Percentiles rank a stretch among this genome's conserved stretches.
Conservation (phyloP, 2,113 vertebrate genomes). For the Macquaria australasica region DNA sequence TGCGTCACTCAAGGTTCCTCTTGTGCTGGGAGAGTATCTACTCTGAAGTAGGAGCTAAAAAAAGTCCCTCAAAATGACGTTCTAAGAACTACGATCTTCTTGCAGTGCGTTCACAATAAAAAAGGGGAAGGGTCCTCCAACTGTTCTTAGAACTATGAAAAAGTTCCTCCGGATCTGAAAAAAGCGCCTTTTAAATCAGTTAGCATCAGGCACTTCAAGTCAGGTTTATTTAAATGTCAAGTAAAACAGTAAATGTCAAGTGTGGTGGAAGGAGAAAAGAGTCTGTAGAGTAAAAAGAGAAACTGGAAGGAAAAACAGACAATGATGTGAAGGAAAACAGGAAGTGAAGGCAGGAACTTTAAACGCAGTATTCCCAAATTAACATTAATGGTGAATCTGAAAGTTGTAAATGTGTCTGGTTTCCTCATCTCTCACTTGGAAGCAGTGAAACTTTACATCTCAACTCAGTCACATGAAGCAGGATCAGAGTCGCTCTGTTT, state of each 20-base stretch:
- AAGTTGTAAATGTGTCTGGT: neutral
- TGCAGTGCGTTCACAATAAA: too few species aligned
- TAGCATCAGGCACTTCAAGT: neutral
- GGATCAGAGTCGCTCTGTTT: neutral
- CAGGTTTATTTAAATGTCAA: neutral
- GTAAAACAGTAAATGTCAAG: neutral
- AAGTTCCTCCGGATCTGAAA: too few species aligned
- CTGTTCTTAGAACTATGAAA: too few species aligned
- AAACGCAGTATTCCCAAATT: neutral
- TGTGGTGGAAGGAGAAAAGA: neutral
- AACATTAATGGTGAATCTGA: neutral
- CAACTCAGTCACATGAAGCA: neutral
- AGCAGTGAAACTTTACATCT: neutral
- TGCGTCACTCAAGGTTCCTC: too few species aligned
- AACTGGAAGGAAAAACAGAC: neutral
- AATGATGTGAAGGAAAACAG: conserved; percentile 18
- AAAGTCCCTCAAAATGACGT: too few species aligned
- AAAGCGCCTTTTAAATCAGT: too few species aligned
- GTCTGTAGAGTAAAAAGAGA: neutral
- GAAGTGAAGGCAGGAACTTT: conserved; percentile 11
- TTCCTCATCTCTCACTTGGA: neutral
- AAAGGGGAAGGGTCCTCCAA: too few species aligned
- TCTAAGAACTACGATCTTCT: too few species aligned
- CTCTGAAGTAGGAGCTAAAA: too few species aligned
- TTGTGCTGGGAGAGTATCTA: too few species aligned